Conservation (phyloP, 2,797 vertebrate genomes). For the Propithecus perrieri region DNA sequence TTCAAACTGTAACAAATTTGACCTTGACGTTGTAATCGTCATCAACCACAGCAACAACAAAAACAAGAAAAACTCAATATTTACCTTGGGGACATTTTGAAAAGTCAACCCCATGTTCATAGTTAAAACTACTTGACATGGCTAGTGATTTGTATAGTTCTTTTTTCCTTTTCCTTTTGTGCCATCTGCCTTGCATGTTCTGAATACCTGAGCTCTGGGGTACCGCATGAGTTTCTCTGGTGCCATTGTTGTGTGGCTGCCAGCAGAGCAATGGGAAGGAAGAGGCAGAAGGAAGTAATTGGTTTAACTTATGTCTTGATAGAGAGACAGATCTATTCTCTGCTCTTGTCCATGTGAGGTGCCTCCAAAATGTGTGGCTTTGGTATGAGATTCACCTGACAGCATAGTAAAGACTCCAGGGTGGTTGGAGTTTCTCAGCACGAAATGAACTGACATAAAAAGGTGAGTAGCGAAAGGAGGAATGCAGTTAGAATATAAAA, state of each 20-base stretch:
- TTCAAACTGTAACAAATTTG: not conserved
- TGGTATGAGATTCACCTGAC: conserved; percentile 8
- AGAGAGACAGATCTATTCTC: conserved; percentile 24
- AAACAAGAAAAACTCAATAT: not conserved
- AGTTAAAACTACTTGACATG: not conserved
- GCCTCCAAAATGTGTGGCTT: conserved; percentile 9
- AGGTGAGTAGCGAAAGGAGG: not conserved
- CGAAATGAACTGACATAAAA: conserved; percentile 46
- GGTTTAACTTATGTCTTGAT: conserved; percentile 36
- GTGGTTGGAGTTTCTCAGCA: conserved; percentile 24
- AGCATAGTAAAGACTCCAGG: not conserved
- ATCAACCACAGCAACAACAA: not conserved
- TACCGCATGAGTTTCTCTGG: not conserved
- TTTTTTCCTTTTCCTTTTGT: not conserved
- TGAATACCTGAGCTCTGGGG: not conserved
- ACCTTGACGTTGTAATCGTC: not conserved
- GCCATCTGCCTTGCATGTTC: not conserved
- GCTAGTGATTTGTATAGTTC: not conserved
- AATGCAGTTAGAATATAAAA: conserved; percentile 12
- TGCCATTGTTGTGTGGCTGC: not conserved
- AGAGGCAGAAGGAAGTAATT: not conserved
- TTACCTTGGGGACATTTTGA: not conserved
- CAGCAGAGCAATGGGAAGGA: not conserved
- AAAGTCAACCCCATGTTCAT: not conserved
- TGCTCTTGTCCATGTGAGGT: not conserved